Evolutionary conservation across 1,140 invertebrate genomes (phyloP), one percentile per base, ranked within the genome.

Genomic region (Drosophila chauvacae): DNA sequence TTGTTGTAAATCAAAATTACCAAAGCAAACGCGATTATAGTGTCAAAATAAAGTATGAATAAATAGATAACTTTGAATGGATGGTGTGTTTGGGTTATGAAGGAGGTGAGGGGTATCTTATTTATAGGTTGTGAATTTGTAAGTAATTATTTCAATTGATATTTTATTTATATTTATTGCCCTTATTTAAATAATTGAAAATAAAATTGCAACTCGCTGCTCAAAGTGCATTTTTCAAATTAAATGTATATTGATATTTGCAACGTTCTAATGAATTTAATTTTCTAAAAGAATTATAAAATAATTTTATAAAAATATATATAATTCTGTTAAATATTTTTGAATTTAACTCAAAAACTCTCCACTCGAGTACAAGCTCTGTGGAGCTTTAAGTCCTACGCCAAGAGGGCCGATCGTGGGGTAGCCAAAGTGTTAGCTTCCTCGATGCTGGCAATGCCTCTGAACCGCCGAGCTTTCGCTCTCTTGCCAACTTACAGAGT

Each of bases 1-100:
- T 88, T 87, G 80, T 90, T 85, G 81, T 85, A 90, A 85, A 90
- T 90, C 78, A 80, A 85, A 90, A 88, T 85, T 85, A 81, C 64
- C 72, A 78, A 73, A 71, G 59, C 71, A 81, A 81, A 74, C 73
- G 77, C 85, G 90, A 90, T 90, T 90, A 81, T 80, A 90, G 86
- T 84, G 78, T 88, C 86, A 85, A 90, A 78, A 68, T 47, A 90
- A 85, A 80, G 64, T 72, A 80, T 80, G 53, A 57, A 79, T 64
- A 79, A 57, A 83, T 84, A 81, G 64, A 68, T 60, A 50, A 77
- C 2, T 4, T 41, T 18, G 2, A 35, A 23, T 45, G 7, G 4
- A 1, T 26, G 4, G 7, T 35, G 5, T 20, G 7, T 5, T 2
- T 16, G 33, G 33, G 11, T 0, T 20, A n/a, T 45, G 14, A 28